Evolutionary conservation across 1,140 invertebrate species (phyloP).

Genomic region (Homarus americanus): DNA sequence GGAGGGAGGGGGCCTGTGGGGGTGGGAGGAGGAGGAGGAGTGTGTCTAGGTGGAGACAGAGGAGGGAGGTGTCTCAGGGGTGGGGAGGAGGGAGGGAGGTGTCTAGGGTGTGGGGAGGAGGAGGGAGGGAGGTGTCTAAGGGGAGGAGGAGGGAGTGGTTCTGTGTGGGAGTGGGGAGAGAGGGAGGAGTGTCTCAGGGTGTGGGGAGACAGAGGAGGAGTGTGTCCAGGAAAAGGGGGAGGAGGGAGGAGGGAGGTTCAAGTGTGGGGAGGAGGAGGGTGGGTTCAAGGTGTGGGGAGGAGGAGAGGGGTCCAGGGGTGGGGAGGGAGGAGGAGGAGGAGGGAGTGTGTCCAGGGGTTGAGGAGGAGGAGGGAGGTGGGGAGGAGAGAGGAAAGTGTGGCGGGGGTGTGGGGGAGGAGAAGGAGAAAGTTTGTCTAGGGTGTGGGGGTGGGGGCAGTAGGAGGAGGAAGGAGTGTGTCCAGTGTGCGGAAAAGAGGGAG

Average conservation of each 20-base stretch:
- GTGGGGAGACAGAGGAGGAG: no score
- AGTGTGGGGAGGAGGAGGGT: no score
- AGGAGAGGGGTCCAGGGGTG: no score
- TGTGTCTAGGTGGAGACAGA: no score
- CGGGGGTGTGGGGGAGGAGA: neutral
- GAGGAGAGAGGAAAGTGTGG: no score
- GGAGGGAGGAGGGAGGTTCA: no score
- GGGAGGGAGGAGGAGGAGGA: no score
- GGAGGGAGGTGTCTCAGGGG: neutral
- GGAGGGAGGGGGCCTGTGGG: neutral
- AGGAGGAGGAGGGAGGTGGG: neutral
- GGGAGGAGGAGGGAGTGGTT: neutral
- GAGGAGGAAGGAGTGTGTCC: neutral
- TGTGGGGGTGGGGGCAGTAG: neutral
- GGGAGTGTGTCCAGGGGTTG: no score
- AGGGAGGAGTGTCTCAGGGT: no score
- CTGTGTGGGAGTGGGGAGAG: neutral
- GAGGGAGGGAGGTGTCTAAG: neutral
- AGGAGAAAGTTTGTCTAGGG: neutral
- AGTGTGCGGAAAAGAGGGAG: no score
- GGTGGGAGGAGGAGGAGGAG: neutral
- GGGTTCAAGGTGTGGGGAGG: no score
- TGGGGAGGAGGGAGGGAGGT: neutral
- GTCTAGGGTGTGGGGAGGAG: neutral
- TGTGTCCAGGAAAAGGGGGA: no score